A percentile compares a stretch with the other conserved stretches of the same genome.
Evolutionary conservation across 1,140 invertebrate genomes (phyloP).

Genomic region (Lasaia peninsularis): DNA sequence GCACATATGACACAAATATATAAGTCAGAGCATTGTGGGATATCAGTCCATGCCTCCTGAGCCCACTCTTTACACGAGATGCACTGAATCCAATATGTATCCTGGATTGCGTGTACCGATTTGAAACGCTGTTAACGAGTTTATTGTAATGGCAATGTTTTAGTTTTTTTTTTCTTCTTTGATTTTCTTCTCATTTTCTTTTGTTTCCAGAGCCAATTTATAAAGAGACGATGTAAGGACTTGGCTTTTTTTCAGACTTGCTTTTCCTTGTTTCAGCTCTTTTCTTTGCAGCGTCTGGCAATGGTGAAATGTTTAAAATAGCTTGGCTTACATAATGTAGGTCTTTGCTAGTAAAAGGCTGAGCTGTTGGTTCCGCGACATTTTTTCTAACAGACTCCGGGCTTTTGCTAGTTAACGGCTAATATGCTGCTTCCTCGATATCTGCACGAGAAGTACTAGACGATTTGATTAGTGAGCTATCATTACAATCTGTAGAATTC

Average conservation of each 20-base stretch:
- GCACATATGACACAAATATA: not conserved
- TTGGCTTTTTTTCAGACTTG: conserved; percentile 10
- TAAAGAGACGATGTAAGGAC: conserved; percentile 7
- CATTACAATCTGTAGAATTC: not conserved
- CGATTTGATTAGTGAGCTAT: not conserved
- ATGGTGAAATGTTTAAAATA: conserved; percentile 19
- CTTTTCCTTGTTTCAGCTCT: conserved; percentile 18
- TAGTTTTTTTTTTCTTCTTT: conserved; percentile 6
- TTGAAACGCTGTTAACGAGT: not conserved
- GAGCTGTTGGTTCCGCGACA: not conserved
- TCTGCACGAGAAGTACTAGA: conserved; percentile 1
- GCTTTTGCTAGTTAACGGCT: not conserved
- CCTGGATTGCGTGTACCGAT: not conserved
- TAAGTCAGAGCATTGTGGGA: not conserved
- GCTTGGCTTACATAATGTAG: conserved; percentile 10
- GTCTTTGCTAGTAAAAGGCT: conserved; percentile 12
- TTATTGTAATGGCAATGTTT: not conserved
- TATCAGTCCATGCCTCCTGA: not conserved
- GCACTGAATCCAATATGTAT: not conserved
- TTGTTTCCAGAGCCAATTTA: conserved; percentile 7
- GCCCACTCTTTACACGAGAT: not conserved
- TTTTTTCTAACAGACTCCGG: not conserved
- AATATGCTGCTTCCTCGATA: not conserved
- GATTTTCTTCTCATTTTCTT: conserved; percentile 12
- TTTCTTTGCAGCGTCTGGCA: conserved; percentile 19